Evolutionary conservation across 1,140 invertebrate species (phyloP).

Genomic region (Scaptomyza montana): DNA sequence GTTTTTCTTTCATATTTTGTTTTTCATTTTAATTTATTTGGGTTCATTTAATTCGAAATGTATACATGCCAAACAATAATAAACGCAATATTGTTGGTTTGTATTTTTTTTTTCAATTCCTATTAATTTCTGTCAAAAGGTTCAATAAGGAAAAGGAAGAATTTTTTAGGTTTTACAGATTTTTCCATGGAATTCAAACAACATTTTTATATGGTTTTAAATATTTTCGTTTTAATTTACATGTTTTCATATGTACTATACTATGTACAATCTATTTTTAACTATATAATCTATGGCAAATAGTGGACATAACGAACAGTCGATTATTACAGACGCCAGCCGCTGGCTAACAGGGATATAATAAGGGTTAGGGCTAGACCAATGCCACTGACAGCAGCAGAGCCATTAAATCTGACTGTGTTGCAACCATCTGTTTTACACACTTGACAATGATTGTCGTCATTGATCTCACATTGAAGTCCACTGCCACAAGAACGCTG

Average conservation of each 20-base stretch:
- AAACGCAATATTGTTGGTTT: too few relatives aligned
- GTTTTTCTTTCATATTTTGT: too few relatives aligned
- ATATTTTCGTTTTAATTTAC: conserved; percentile 37
- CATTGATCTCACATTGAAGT: conserved; percentile 52
- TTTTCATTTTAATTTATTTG: too few relatives aligned
- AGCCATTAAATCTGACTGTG: conserved; percentile 49
- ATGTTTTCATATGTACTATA: conserved; percentile 15
- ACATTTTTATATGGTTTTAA: background rate
- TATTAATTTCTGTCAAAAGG: too few relatives aligned
- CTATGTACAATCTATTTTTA: conserved; percentile 64
- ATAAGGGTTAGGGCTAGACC: conserved; percentile 60
- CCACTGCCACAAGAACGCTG: conserved; percentile 63
- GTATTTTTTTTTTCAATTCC: too few relatives aligned
- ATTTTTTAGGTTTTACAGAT: too few relatives aligned
- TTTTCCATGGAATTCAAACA: background rate
- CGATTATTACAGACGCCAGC: conserved; percentile 23
- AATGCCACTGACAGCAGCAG: conserved; percentile 36
- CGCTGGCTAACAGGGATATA: conserved; percentile 45
- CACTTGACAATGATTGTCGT: conserved; percentile 56
- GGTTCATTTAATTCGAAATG: too few relatives aligned
- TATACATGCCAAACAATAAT: too few relatives aligned
- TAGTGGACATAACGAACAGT: background rate
- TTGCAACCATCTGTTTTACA: conserved; percentile 72
- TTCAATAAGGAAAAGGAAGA: too few relatives aligned
- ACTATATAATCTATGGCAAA: conserved; percentile 36